Evolutionary conservation across 2,113 vertebrate genomes (phyloP).

Genomic region (Arvicanthis niloticus): DNA sequence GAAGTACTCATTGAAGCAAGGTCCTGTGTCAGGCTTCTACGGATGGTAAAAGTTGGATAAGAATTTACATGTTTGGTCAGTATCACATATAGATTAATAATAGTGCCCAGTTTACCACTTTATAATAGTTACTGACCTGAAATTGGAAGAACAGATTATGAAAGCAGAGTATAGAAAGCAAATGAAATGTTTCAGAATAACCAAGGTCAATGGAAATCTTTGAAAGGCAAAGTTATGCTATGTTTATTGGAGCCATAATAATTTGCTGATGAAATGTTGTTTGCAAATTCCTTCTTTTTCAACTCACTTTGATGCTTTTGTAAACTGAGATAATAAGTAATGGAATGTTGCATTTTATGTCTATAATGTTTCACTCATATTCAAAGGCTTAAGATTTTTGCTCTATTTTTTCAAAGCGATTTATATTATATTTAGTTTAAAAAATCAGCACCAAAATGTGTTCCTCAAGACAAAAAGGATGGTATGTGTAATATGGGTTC

Average conservation of each 20-base stretch:
- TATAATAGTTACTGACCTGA: neutral
- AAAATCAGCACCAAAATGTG: neutral
- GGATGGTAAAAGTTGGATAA: neutral
- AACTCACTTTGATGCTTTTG: neutral
- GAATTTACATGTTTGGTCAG: neutral
- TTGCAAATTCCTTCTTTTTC: neutral
- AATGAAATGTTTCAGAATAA: neutral
- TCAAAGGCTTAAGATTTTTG: neutral
- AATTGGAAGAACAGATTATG: neutral
- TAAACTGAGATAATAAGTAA: neutral
- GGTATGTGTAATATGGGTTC: accelerated
- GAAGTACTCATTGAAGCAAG: neutral
- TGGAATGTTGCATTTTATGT: neutral
- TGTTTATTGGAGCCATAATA: neutral
- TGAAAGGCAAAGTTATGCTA: neutral
- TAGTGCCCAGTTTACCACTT: neutral
- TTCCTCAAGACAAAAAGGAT: neutral
- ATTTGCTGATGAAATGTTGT: neutral
- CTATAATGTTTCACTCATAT: neutral
- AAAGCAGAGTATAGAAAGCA: neutral
- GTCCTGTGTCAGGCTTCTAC: neutral
- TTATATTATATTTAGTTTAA: neutral
- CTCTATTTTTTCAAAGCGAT: neutral
- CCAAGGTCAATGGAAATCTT: neutral
- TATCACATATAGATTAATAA: neutral